Evolutionary conservation across 2,797 vertebrate species (phyloP).

Genomic region (Eospalax fontanierii): DNA sequence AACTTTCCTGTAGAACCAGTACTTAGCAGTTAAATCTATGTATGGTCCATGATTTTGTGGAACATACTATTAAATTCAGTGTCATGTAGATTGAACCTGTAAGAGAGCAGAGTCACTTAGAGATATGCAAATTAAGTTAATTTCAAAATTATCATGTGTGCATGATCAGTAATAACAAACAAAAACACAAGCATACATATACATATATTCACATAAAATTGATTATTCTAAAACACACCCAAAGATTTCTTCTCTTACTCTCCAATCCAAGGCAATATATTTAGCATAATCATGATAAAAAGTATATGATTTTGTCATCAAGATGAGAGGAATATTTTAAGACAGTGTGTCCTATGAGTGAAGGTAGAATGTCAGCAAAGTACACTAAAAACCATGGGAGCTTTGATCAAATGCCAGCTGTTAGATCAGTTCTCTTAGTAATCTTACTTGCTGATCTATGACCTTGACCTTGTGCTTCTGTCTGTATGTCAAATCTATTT

Average conservation of each 20-base stretch:
- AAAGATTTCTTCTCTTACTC: background rate
- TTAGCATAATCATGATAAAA: conserved; percentile 71
- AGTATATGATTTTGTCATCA: conserved; percentile 67
- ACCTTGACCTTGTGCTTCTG: conserved; percentile 96
- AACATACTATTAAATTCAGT: background rate
- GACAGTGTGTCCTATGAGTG: conserved; percentile 80
- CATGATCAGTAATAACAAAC: background rate
- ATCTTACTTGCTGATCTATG: conserved; percentile 93
- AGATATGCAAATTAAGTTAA: background rate
- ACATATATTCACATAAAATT: background rate
- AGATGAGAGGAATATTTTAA: conserved; percentile 78
- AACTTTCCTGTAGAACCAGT: conserved; percentile 7
- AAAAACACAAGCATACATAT: background rate
- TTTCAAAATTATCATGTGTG: conserved; percentile 36
- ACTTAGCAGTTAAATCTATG: conserved; percentile 20
- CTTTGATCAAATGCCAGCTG: conserved; percentile 96
- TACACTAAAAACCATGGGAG: conserved; percentile 85
- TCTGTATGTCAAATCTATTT: conserved; percentile 90
- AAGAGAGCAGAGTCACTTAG: background rate
- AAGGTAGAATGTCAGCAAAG: conserved; percentile 87
- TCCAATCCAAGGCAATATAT: background rate
- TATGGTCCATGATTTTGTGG: background rate
- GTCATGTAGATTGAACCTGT: background rate
- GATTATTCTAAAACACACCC: background rate
- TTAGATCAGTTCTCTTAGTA: conserved; percentile 94